phyloP scores from a whole-genome alignment of 1,140 invertebrate species.

The Heliothis virescens region DNA sequence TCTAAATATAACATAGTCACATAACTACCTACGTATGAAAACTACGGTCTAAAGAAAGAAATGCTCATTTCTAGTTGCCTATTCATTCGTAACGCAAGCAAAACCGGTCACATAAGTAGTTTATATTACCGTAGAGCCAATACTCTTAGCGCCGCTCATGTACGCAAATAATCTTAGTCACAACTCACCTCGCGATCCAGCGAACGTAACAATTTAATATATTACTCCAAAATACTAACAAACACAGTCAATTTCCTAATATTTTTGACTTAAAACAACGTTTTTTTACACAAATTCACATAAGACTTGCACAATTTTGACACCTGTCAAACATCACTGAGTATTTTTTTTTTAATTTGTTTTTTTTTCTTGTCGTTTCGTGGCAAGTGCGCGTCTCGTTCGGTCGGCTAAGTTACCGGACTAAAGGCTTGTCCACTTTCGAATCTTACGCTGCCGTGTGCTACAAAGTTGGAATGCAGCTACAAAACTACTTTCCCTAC shows the following conservation, averaged over 20 bases:
- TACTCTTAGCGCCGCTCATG: background rate
- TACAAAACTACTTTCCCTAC: slow-evolving; percentile 15
- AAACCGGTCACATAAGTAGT: slow-evolving; percentile 2
- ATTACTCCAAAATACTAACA: background rate
- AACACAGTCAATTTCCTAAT: background rate
- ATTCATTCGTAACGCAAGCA: background rate
- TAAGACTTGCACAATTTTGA: slow-evolving; percentile 12
- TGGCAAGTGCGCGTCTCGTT: background rate
- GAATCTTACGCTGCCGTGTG: slow-evolving; percentile 23
- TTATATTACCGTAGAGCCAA: background rate
- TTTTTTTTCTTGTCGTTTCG: slow-evolving; percentile 22
- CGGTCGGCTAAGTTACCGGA: slow-evolving; percentile 4
- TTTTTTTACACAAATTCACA: background rate
- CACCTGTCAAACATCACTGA: slow-evolving; percentile 24
- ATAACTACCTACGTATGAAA: too few relatives aligned
- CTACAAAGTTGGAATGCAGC: background rate
- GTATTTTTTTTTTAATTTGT: slow-evolving; percentile 8
- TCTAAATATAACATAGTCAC: too few relatives aligned
- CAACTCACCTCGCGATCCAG: background rate
- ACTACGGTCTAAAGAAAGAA: too few relatives aligned
- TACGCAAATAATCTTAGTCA: slow-evolving; percentile 3
- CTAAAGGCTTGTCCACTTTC: slow-evolving; percentile 38
- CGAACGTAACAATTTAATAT: background rate
- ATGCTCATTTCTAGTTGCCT: too few relatives aligned
- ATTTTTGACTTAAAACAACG: background rate